Conservation (phyloP, 2,797 vertebrate genomes). For the Lophius americanus region DNA sequence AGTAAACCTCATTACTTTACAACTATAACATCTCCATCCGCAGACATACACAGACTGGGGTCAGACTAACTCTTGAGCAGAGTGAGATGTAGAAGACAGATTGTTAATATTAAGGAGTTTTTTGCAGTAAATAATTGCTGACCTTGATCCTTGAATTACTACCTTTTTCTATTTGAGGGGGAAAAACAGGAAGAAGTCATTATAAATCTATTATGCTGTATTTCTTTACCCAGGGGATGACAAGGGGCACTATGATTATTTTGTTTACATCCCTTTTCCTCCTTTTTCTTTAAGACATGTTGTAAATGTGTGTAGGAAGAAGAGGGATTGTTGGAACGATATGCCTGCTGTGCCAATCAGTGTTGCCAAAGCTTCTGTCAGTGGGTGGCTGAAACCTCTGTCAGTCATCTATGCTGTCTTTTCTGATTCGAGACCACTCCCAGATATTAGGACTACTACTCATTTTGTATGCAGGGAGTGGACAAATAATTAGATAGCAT, state of each 20-base stretch:
- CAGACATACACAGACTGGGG: slow-evolving; percentile 1
- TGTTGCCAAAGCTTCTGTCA: slow-evolving; percentile 67
- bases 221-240: slow-evolving; percentile 79
- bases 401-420: slow-evolving; percentile 53
- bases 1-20: slow-evolving; percentile 48
- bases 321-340: slow-evolving; percentile 56
- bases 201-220: slow-evolving; percentile 81
- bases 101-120: neutral
- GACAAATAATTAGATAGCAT: slow-evolving; percentile 31
- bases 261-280: slow-evolving; percentile 47
- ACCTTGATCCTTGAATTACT: slow-evolving; percentile 25
- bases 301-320: slow-evolving; percentile 12
- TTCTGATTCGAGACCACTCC: slow-evolving; percentile 23
- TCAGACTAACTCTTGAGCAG: slow-evolving; percentile 11
- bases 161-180: slow-evolving; percentile 59
- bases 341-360: slow-evolving; percentile 75
- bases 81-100: no score
- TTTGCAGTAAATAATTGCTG: slow-evolving; percentile 18
- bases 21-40: slow-evolving; percentile 10
- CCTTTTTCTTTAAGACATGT: slow-evolving; percentile 49
- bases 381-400: slow-evolving; percentile 71
- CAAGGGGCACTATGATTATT: slow-evolving; percentile 70
- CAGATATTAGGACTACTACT: slow-evolving; percentile 15
- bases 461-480: slow-evolving; percentile 23
- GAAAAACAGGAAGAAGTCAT: slow-evolving; percentile 56